Base-by-base conservation (phyloP, 1,140 invertebrate genomes). In the Holotrichia oblita region DNA sequence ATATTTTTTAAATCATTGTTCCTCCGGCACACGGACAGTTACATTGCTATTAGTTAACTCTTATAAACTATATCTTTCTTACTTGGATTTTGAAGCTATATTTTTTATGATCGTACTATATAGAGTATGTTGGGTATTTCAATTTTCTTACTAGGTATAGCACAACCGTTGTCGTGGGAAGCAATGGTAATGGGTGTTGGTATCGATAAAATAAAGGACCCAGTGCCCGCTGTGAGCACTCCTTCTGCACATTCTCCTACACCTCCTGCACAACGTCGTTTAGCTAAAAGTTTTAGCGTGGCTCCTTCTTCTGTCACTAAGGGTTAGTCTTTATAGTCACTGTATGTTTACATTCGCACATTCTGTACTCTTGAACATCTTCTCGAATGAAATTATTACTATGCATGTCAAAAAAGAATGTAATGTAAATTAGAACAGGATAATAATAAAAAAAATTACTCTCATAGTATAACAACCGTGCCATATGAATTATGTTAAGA, bases 231-330 rank as follows among this genome's bases (percentile, higher is more conserved):
- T 74, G 75, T 55, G 24, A 76, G 44, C 44, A 79, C 83, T n/a
- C 76, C 80, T 81, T 79, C 81, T 61, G 89, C 89, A 82, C 90
- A 89, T 79, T 92, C 92, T 78, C 91, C 91, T 81, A 95, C 94
- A 81, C 94, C 94, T 79, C 94, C 94, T 78, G 91, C 94, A 76
- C 93, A 95, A 87, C 91, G 94, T 81, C 91, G 94, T 83, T 91
- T 96, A 84, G 94, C 95, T 81, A 96, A 96, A 90, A 96, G 94
- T 89, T 96, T 96, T 91, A 95, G 94, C 88, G 94, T 95, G 82
- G 90, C 93, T 82, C 91, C 92, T 82, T 92, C 92, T 83, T 89
- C 91, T 81, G 89, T 80, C 79, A 81, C 81, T 78, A 87, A 86
- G 85, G 86, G 85, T 85, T 79, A 83, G 78, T 77, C 77, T 80